Percentiles rank a stretch among this genome's conserved stretches.
These are phyloP conservation scores for Ectemnius lituratus DNA, from an alignment of 2,888 invertebrate genomes.

Conservation along the genomic window DNA sequence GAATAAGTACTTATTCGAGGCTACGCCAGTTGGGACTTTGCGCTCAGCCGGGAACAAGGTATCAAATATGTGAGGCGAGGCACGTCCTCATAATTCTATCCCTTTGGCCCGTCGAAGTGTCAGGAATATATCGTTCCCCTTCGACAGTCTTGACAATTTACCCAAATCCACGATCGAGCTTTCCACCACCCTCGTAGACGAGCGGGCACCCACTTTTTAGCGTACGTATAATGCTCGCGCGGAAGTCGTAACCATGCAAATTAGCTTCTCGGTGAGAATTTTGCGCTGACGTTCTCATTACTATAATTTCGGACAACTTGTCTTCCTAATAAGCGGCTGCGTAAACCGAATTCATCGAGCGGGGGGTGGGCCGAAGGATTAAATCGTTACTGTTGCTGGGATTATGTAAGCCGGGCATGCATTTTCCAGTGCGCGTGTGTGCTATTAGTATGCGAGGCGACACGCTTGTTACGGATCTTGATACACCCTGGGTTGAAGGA, in stretches of 20 bases:
- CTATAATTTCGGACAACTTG: constrained; percentile 7
- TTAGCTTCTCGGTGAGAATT: background rate
- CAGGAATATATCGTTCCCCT: constrained; percentile 34
- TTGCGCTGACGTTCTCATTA: background rate
- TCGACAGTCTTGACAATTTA: constrained; percentile 43
- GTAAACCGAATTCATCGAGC: background rate
- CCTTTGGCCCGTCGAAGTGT: constrained; percentile 33
- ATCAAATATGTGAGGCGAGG: constrained; percentile 37
- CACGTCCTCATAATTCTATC: constrained; percentile 46
- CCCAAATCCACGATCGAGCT: constrained; percentile 5
- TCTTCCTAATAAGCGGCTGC: constrained; percentile 7
- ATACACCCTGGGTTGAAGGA: background rate
- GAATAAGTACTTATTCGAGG: constrained; percentile 22
- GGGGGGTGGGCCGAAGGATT: background rate
- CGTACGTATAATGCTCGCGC: background rate
- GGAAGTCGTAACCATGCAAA: constrained; percentile 2
- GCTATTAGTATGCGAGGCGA: constrained; percentile 1
- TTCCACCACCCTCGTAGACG: background rate
- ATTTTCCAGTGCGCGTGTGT: background rate
- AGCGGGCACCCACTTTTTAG: background rate
- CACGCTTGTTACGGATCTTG: background rate
- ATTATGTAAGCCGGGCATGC: constrained; percentile 1
- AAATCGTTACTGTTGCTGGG: background rate
- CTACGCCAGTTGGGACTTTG: constrained; percentile 13
- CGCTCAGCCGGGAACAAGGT: constrained; percentile 27